A percentile compares a stretch with the other conserved stretches of the same genome.
Evolutionary conservation across 2,888 invertebrate genomes (phyloP).

Genomic region (Metalampra italica): DNA sequence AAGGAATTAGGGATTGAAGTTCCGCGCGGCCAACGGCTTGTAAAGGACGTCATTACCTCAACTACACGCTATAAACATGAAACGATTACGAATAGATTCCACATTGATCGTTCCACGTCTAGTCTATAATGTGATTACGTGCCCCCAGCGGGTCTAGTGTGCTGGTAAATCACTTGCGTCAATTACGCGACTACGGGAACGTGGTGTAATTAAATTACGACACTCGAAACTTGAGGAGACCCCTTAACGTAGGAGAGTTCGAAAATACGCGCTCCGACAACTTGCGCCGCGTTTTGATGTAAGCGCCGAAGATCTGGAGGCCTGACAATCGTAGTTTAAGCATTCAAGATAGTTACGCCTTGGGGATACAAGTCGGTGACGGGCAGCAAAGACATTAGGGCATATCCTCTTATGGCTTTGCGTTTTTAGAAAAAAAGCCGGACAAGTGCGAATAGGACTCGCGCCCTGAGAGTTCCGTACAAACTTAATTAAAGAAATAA

Average conservation of each 20-base stretch:
- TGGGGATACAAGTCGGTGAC: no score
- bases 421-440: no score
- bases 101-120: slow-evolving; percentile 1
- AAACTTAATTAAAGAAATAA: no score
- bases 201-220: slow-evolving; percentile 52
- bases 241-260: slow-evolving; percentile 24
- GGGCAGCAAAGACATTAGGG: no score
- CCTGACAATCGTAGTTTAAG: no score
- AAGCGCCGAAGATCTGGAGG: neutral
- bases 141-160: slow-evolving; percentile 17
- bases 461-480: no score
- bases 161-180: slow-evolving; percentile 43
- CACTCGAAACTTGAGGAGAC: slow-evolving; percentile 36
- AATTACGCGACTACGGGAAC: slow-evolving; percentile 44
- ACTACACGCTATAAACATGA: neutral
- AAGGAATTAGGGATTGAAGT: no score
- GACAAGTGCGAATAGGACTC: no score
- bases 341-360: no score
- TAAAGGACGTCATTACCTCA: no score
- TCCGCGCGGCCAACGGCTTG: no score
- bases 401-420: no score
- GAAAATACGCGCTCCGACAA: slow-evolving; percentile 26
- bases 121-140: slow-evolving; percentile 3
- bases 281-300: neutral
- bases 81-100: neutral